phyloP scores from a whole-genome alignment of 37 sponge, comb jelly and placozoan species.

The Diacarnus erythraeanus region DNA sequence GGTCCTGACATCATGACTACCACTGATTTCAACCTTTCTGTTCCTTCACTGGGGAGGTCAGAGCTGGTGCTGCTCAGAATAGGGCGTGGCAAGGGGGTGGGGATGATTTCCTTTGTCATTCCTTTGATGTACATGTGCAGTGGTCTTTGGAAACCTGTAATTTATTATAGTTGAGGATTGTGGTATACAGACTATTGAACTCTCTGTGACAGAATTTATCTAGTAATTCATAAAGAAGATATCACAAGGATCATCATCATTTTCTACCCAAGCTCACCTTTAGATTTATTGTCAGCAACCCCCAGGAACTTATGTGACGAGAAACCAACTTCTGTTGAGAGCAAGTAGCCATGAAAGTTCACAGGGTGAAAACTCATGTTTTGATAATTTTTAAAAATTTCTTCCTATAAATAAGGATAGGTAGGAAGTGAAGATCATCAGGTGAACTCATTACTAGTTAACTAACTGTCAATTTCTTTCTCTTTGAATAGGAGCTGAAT shows the following conservation, averaged over 20 bases:
- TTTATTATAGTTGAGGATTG: no score
- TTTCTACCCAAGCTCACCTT: conserved; percentile 44
- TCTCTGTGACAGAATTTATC: neutral
- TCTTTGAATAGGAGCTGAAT: conserved; percentile 76
- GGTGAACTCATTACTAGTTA: neutral
- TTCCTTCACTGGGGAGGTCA: neutral
- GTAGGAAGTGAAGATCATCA: neutral
- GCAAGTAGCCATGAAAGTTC: conserved; percentile 78
- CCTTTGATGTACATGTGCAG: conserved; percentile 58
- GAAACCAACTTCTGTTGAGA: conserved; percentile 90
- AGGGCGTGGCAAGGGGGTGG: neutral
- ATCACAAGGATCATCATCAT: neutral
- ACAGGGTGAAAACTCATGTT: conserved; percentile 69
- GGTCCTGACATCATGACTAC: neutral
- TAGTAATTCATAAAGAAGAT: neutral
- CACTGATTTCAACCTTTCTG: neutral
- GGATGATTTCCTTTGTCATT: neutral
- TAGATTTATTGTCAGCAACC: conserved; percentile 46
- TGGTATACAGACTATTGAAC: no score
- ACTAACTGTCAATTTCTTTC: conserved; percentile 84
- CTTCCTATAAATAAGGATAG: conserved; percentile 5
- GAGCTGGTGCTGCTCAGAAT: neutral
- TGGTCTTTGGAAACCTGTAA: conserved; percentile 66
- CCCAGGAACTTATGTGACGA: conserved; percentile 65
- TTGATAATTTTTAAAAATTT: conserved; percentile 75